Conservation (phyloP, 2,797 vertebrate genomes). For the Cossypha polioptera region DNA sequence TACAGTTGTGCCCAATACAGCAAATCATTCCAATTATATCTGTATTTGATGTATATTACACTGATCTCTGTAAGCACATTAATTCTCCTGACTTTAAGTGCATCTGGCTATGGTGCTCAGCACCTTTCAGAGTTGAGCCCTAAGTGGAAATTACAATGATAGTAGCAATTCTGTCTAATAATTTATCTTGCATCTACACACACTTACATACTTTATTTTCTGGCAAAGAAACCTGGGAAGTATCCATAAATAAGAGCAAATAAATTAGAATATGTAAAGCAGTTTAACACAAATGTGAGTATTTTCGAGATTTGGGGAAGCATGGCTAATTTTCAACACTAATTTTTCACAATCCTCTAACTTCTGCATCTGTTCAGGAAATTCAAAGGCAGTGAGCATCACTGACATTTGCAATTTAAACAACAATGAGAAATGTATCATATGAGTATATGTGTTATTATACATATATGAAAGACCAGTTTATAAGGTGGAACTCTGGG, state of each 20-base stretch:
- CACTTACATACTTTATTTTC: neutral
- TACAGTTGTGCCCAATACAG: neutral
- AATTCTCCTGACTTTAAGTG: neutral
- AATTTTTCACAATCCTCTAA: neutral
- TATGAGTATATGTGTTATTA: neutral
- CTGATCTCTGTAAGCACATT: neutral
- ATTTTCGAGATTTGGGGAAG: constrained; percentile 13
- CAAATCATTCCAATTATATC: neutral
- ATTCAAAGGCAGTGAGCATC: neutral
- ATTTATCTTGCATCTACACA: neutral
- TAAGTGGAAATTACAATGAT: neutral
- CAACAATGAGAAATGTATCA: neutral
- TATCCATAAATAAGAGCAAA: constrained; percentile 5
- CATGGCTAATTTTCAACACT: neutral
- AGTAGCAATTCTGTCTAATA: neutral
- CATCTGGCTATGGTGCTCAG: neutral
- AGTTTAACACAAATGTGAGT: neutral
- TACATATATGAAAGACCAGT: neutral
- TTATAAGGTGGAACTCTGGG: neutral
- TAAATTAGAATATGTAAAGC: neutral
- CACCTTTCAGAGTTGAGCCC: neutral
- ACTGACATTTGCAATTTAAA: neutral
- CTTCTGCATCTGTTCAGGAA: neutral
- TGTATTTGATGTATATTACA: neutral
- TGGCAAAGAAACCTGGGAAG: neutral